phyloP scores from a whole-genome alignment of 1,140 invertebrate species.

The Anastrepha ludens region DNA sequence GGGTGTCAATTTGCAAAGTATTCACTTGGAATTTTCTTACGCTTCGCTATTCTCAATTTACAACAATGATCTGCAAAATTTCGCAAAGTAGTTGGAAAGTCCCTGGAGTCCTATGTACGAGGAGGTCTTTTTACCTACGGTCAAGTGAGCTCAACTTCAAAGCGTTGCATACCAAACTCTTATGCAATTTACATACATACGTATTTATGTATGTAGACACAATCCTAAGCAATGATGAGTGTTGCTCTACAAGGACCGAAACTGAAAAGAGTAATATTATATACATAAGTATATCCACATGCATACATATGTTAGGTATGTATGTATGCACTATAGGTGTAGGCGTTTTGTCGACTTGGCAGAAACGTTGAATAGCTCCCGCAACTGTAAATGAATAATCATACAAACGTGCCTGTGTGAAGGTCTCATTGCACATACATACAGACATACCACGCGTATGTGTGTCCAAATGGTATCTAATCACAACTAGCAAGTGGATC shows the following conservation, averaged over 20 bases:
- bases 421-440: neutral
- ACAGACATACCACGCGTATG: neutral
- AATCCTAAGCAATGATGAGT: neutral
- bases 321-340: too few relatives aligned
- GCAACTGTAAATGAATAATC: constrained; percentile 6
- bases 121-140: neutral
- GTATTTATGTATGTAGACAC: neutral
- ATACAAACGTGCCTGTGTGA: too few relatives aligned
- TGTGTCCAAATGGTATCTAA: neutral
- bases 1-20: constrained; percentile 52
- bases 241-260: too few relatives aligned
- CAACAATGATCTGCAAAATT: constrained; percentile 53
- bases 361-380: neutral
- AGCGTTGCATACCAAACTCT: neutral
- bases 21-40: constrained; percentile 44
- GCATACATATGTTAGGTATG: neutral
- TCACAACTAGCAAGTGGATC: neutral
- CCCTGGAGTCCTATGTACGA: constrained; percentile 41
- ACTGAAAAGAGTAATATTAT: neutral
- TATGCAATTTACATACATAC: constrained; percentile 21
- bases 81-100: constrained; percentile 15
- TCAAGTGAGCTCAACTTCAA: constrained; percentile 53
- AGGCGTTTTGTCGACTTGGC: neutral
- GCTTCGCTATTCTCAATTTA: constrained; percentile 48
- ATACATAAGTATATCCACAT: too few relatives aligned